Conservation (phyloP, 2,113 vertebrate species). For the Cariama cristata region DNA sequence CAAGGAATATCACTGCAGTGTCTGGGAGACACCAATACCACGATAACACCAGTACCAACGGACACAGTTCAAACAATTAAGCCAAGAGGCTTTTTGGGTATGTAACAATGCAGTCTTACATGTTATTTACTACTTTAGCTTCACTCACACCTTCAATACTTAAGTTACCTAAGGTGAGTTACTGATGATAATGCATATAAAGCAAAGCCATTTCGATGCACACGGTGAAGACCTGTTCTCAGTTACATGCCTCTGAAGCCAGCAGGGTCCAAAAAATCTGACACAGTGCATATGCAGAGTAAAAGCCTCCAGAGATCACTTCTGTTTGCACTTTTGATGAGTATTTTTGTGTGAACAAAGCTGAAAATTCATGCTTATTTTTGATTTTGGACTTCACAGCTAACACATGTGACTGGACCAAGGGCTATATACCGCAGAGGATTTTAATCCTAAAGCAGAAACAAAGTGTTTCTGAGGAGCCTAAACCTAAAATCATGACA, state of each 20-base stretch:
- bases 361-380: background rate
- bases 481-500: background rate
- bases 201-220: background rate
- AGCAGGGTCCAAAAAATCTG: background rate
- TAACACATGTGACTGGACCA: background rate
- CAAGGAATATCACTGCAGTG: background rate
- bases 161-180: background rate
- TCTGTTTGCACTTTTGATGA: background rate
- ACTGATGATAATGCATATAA: background rate
- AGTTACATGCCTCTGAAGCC: background rate
- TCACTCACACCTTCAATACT: background rate
- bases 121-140: background rate
- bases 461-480: background rate
- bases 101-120: background rate
- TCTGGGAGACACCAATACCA: fast-evolving
- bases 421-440: background rate
- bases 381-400: background rate
- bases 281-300: background rate
- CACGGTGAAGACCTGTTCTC: background rate
- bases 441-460: background rate
- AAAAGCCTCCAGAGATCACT: background rate
- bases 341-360: background rate
- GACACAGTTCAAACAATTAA: background rate
- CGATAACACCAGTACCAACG: fast-evolving
- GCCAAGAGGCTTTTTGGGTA: background rate